Base-by-base conservation (phyloP, 2,797 vertebrate genomes). In the Gallinago nigripennis region DNA sequence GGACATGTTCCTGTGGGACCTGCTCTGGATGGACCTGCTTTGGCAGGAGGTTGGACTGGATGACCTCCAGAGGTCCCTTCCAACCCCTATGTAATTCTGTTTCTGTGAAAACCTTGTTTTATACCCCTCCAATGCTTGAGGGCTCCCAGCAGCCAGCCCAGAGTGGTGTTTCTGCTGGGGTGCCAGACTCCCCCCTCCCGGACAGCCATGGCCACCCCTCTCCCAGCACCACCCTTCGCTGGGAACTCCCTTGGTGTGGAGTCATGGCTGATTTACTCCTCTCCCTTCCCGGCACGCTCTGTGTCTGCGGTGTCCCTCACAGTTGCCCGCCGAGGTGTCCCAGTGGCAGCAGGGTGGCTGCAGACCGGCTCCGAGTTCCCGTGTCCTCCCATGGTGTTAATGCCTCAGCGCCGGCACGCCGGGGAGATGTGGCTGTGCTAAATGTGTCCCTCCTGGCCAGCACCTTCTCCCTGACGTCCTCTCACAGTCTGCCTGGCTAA, bases 401-500 rank as follows among this genome's bases (percentile, higher is more conserved):
- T 61, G 91, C 92, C 90, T 96, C 92, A 63, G 12, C 71, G 61
- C 43, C 80, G 1, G 2, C 85, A 56, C 4, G 6, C 56, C 30
- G 17, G 92, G 84, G 48, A 13, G 82, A 68, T 1, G 1, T 6
- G 39, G 65, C 88, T 97, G 93, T 95, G 75, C 95, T 94, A 41
- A 82, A 91, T 94, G 90, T 95, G 94, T 97, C 94, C 82, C 82
- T 91, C 96, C 86, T 50, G 91, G 91, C 73, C 88, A 92, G 78
- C 33, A 20, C 64, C 73, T 93, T 88, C 68, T 90, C 91, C 48
- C 69, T 91, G 94, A 94, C 0, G 4, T n/a, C 88, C 85, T 93
- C 73, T 91, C 60, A 18, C 86, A 90, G 84, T 53, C 90, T 94
- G 90, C 71, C 95, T 96, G 93, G 31, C 71, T 81, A 30, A 75